These are phyloP conservation scores for Eristalis pertinax DNA, from an alignment of 2,888 invertebrate genomes.

Conservation along the genomic window DNA sequence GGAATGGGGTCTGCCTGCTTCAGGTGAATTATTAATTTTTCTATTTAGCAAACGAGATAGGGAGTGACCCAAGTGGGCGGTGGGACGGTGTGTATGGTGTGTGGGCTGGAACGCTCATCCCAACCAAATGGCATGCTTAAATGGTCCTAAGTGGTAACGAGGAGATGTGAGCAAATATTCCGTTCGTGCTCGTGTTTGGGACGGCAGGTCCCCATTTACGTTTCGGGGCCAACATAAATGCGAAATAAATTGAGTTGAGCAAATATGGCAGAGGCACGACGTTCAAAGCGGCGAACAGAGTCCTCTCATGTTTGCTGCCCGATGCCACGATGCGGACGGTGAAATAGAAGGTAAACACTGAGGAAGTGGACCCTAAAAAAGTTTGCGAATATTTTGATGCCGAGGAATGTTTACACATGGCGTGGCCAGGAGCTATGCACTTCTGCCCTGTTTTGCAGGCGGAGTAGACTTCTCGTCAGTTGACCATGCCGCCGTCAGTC, in stretches of 20 bases:
- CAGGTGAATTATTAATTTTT: slow-evolving; percentile 65
- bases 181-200: neutral
- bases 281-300: neutral
- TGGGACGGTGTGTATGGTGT: neutral
- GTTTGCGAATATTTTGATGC: neutral
- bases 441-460: too few species aligned
- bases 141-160: neutral
- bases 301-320: neutral
- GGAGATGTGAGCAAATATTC: slow-evolving; percentile 20
- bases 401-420: neutral
- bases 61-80: neutral
- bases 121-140: neutral
- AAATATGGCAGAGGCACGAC: neutral
- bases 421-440: neutral
- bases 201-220: slow-evolving; percentile 3
- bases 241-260: slow-evolving; percentile 14
- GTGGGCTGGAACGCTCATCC: neutral
- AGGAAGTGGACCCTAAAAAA: neutral
- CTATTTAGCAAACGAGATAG: slow-evolving; percentile 49
- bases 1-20: neutral
- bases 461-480: too few species aligned
- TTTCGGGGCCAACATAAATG: slow-evolving; percentile 14
- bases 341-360: neutral
- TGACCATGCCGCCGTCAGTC: neutral
- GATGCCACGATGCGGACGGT: neutral